Evolutionary conservation across 2,888 invertebrate species (phyloP).

Genomic region (Suillia variegata): DNA sequence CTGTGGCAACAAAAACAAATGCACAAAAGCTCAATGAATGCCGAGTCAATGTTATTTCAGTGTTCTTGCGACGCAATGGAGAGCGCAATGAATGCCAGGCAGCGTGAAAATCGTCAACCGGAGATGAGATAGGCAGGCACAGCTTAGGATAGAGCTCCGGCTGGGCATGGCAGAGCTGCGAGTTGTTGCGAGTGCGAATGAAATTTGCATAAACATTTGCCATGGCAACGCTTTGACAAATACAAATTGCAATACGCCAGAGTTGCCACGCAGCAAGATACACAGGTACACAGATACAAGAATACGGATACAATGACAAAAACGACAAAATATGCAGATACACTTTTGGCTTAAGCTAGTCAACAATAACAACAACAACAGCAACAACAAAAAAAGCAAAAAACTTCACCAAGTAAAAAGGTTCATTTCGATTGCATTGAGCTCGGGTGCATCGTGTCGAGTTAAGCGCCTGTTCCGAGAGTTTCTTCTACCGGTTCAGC

Average conservation of each 20-base stretch:
- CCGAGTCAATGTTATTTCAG: constrained; percentile 6
- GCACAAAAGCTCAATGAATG: constrained; percentile 26
- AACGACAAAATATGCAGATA: background rate
- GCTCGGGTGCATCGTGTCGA: too few relatives aligned
- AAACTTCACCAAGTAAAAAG: too few relatives aligned
- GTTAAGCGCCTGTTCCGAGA: too few relatives aligned
- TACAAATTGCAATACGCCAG: constrained; percentile 2
- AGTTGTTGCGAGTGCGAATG: constrained; percentile 17
- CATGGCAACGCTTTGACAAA: constrained; percentile 19
- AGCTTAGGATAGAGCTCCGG: too few relatives aligned
- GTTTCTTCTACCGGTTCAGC: too few relatives aligned
- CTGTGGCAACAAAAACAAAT: constrained; percentile 26
- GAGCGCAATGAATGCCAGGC: background rate
- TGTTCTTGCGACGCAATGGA: background rate
- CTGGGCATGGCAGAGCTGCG: background rate
- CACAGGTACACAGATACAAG: too few relatives aligned
- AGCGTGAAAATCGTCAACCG: too few relatives aligned
- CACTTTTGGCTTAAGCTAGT: background rate
- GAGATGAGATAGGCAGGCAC: too few relatives aligned
- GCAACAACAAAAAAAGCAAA: background rate
- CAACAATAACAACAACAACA: background rate
- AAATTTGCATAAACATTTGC: constrained; percentile 21
- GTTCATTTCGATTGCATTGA: too few relatives aligned
- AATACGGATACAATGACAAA: too few relatives aligned
- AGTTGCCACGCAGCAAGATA: background rate